These are phyloP conservation scores for Pelodiscus sinensis DNA, from an alignment of 2,113 vertebrate species.

Conservation along the genomic window DNA sequence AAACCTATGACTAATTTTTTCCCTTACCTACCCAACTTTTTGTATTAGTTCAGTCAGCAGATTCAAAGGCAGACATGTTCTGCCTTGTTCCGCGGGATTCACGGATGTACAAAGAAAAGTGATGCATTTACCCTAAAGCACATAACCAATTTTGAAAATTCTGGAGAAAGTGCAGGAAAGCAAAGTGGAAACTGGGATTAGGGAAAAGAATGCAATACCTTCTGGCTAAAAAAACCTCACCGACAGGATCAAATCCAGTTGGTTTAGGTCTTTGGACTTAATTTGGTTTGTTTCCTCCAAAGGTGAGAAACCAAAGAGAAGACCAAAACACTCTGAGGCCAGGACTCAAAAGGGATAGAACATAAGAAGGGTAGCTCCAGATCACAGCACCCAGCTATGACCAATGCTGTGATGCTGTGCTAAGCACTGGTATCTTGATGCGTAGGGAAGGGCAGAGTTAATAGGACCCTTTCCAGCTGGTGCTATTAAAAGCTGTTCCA, in stretches of 20 bases:
- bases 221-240: not conserved
- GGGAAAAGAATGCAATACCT: not conserved
- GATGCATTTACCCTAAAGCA: not conserved
- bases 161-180: not conserved
- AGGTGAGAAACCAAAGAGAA: not conserved
- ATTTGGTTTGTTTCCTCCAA: not conserved
- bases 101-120: not conserved
- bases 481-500: not conserved
- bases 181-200: not conserved
- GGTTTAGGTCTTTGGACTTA: not conserved
- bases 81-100: not conserved
- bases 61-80: not conserved
- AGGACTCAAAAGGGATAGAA: not conserved
- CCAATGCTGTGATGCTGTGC: not conserved
- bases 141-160: fast-evolving
- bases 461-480: not conserved
- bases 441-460: not conserved
- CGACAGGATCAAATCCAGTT: not conserved
- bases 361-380: not conserved
- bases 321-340: not conserved
- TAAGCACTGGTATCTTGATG: not conserved
- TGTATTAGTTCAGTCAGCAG: not conserved
- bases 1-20: not conserved
- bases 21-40: not conserved
- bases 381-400: not conserved